These are phyloP conservation scores for Dynastes tityus DNA, from an alignment of 2,888 invertebrate species.

Conservation along the genomic window DNA sequence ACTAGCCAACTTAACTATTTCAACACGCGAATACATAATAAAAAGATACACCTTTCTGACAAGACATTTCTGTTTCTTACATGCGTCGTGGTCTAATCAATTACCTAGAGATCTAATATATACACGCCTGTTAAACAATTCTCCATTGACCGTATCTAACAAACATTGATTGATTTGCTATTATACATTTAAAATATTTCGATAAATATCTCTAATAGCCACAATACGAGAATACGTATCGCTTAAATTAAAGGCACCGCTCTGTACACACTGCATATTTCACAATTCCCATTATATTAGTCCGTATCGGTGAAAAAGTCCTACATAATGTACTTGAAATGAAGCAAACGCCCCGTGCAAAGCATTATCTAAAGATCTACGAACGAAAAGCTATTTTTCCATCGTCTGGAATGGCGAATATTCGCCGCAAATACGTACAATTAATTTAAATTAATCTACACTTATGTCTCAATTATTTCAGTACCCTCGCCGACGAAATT, in stretches of 20 bases:
- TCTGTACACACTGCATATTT: background rate
- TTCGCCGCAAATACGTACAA: conserved; percentile 30
- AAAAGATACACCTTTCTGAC: background rate
- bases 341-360: background rate
- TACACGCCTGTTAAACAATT: conserved; percentile 3
- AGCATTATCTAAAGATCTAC: conserved; percentile 28
- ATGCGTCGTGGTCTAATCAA: conserved; percentile 13
- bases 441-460: conserved; percentile 52
- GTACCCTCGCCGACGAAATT: conserved; percentile 33
- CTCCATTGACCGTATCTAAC: conserved; percentile 3
- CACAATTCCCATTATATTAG: background rate
- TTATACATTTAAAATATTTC: conserved; percentile 19
- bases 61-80: background rate
- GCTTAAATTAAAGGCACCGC: background rate
- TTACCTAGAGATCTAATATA: background rate
- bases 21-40: background rate
- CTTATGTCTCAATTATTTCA: conserved; percentile 50
- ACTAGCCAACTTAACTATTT: background rate
- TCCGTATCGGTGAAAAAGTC: background rate
- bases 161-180: conserved; percentile 4
- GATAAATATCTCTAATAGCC: conserved; percentile 19
- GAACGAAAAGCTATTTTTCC: background rate
- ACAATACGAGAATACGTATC: background rate
- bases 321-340: conserved; percentile 5
- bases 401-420: background rate